phyloP scores from a whole-genome alignment of 35 echinoderm and acorn worm genomes.

The Hemicentrotus pulcherrimus region DNA sequence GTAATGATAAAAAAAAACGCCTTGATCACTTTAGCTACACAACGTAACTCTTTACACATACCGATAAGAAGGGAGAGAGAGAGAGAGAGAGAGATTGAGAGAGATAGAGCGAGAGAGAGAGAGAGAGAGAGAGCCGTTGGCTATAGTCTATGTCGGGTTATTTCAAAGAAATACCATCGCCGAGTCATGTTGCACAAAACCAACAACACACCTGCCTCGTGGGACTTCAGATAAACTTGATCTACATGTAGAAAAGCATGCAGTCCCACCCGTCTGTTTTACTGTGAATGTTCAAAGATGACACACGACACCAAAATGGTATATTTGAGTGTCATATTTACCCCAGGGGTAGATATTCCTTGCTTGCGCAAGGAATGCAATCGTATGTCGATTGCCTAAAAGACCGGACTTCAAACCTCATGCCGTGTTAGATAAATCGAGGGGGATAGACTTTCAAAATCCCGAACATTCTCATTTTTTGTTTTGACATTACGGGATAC shows the following conservation, averaged over 20 bases:
- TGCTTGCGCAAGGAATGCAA: not conserved
- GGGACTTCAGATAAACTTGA: not conserved
- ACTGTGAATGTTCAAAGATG: not conserved
- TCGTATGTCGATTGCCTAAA: not conserved
- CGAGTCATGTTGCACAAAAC: not conserved
- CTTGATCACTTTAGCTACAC: too few species aligned
- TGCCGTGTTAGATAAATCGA: not conserved
- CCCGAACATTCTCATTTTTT: not conserved
- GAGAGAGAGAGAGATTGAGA: not conserved
- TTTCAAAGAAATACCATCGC: slow-evolving; percentile 3
- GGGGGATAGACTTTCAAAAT: not conserved
- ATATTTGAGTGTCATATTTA: not conserved
- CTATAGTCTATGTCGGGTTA: not conserved
- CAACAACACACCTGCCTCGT: not conserved
- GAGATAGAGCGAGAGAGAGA: not conserved
- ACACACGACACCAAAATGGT: not conserved
- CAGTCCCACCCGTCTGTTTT: not conserved
- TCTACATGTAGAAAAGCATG: not conserved
- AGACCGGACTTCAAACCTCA: not conserved
- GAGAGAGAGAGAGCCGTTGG: not conserved
- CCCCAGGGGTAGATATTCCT: not conserved
- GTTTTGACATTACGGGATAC: too few species aligned
- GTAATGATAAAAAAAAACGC: too few species aligned
- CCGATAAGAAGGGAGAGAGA: too few species aligned
- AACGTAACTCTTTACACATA: too few species aligned